phyloP scores from a whole-genome alignment of 1,140 invertebrate species.

The Caenorhabditis tropicalis region DNA sequence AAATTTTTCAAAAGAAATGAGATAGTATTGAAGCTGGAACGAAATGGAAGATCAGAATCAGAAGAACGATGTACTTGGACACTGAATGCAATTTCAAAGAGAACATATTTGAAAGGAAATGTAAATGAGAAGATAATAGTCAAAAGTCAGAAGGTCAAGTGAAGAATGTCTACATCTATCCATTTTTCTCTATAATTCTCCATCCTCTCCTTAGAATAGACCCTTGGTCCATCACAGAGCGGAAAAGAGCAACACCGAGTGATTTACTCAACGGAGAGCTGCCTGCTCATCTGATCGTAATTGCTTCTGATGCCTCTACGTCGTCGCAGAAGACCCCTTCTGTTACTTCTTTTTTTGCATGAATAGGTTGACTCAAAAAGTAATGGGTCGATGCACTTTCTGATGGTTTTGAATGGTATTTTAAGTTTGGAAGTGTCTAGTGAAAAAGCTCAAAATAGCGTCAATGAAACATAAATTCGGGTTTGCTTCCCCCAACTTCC shows the following conservation, averaged over 20 bases:
- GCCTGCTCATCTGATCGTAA: constrained; percentile 37
- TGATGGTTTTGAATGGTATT: not conserved
- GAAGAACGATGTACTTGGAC: no score
- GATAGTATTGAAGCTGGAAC: no score
- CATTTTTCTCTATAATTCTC: constrained; percentile 6
- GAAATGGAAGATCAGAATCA: no score
- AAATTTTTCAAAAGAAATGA: no score
- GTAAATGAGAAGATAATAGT: not conserved
- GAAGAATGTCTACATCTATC: constrained; percentile 28
- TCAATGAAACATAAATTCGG: not conserved
- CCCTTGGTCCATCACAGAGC: not conserved
- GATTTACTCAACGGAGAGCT: constrained; percentile 31
- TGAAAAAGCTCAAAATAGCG: not conserved
- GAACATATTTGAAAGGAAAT: no score
- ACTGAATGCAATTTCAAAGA: no score
- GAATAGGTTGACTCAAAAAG: not conserved
- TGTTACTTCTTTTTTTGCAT: not conserved
- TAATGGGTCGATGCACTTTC: not conserved
- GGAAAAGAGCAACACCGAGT: constrained; percentile 42
- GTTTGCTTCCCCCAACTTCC: constrained; percentile 10
- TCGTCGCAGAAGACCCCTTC: not conserved
- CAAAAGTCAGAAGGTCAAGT: constrained; percentile 17
- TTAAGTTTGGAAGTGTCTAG: not conserved
- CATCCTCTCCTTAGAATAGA: not conserved
- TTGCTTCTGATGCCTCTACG: constrained; percentile 36